Base-by-base conservation (phyloP, 37 sponge, comb jelly and placozoan genomes). In the Spongilla lacustris region DNA sequence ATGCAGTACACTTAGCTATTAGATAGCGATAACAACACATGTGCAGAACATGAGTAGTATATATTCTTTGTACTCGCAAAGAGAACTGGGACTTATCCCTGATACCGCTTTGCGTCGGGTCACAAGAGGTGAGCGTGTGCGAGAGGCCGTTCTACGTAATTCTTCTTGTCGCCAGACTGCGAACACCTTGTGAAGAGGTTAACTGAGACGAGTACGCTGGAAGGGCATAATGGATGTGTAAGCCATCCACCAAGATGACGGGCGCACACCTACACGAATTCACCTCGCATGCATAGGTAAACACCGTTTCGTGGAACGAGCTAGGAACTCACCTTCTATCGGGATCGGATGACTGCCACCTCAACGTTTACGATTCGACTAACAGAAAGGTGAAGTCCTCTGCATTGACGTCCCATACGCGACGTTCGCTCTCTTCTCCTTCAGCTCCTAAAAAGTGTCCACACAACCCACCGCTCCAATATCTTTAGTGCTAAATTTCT, bases 401-500 rank as follows among this genome's bases (percentile, higher is more conserved):
- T 46, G 8, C 8, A 10, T 46, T 46, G 46, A 4, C 8, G 46
- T 46, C 5, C 71, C 71, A 9, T 28, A 28, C 28, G 10, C 71
- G 6, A 26, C 9, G 26, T 28, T 30, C 26, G 24, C 28, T 27
- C 35, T 9, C 35, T 70, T n/a, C n/a, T 11, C 1, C 71, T 77
- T 31, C 49, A 89, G 89, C 10, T 87, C 8, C 81, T 86, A 0
- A 73, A 76, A n/a, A 77, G 86, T 2, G 32, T 91, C 26, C 87
- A 77, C 26, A 85, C 96, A 0, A 68, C 76, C 24, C 96, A 96
- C 80, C 88, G 67, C 1, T 83, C 96, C 33, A 96, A 96, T 69
- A 96, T 96, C 48, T 96, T 96, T 88, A 81, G 89, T 71, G 96
- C 96, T 69, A 94, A 91, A 68, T 96, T 96, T 36, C 89, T 96